Percentiles rank a stretch among this genome's conserved stretches.
phyloP scores from a whole-genome alignment of 2,888 invertebrate species.

The Cheilosia grossa region DNA sequence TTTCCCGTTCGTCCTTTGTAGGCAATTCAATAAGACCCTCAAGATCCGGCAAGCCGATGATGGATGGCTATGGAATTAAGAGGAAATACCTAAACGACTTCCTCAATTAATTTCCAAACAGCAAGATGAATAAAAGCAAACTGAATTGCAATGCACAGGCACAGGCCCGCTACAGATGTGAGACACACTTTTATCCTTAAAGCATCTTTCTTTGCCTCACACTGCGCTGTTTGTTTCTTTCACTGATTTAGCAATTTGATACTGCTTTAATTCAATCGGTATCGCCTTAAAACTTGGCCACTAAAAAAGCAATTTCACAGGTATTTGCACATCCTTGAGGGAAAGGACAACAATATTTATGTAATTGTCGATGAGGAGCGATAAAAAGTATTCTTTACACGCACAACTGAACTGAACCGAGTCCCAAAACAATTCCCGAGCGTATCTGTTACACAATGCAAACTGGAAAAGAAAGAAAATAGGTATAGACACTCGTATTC shows the following conservation, averaged over 20 bases:
- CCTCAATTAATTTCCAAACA: slow-evolving; percentile 65
- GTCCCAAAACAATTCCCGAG: slow-evolving; percentile 51
- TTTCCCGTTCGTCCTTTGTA: slow-evolving; percentile 28
- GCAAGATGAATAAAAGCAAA: slow-evolving; percentile 9
- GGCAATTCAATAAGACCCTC: slow-evolving; percentile 72
- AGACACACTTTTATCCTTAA: slow-evolving; percentile 27
- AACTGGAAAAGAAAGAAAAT: slow-evolving; percentile 2
- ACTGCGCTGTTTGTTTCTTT: not conserved
- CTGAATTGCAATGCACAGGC: slow-evolving; percentile 25
- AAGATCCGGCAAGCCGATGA: slow-evolving; percentile 44
- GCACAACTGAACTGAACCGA: slow-evolving; percentile 68
- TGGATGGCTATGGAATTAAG: slow-evolving; percentile 45
- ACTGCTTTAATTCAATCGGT: slow-evolving; percentile 18
- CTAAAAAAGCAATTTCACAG: slow-evolving; percentile 70
- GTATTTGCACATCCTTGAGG: slow-evolving; percentile 62
- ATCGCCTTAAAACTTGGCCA: slow-evolving; percentile 28
- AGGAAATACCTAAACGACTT: slow-evolving; percentile 52
- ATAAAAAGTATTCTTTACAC: slow-evolving; percentile 63
- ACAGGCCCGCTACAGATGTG: slow-evolving; percentile 17
- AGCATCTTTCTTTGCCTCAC: not conserved
- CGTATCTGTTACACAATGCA: slow-evolving; percentile 53
- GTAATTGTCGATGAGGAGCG: slow-evolving; percentile 31
- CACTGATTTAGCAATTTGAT: slow-evolving; percentile 42
- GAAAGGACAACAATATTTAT: slow-evolving; percentile 24
- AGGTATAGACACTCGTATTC: slow-evolving; percentile 16